Percentiles rank a stretch among this genome's conserved stretches.
phyloP scores from a whole-genome alignment of 2,888 invertebrate genomes.

The Unio pictorum region DNA sequence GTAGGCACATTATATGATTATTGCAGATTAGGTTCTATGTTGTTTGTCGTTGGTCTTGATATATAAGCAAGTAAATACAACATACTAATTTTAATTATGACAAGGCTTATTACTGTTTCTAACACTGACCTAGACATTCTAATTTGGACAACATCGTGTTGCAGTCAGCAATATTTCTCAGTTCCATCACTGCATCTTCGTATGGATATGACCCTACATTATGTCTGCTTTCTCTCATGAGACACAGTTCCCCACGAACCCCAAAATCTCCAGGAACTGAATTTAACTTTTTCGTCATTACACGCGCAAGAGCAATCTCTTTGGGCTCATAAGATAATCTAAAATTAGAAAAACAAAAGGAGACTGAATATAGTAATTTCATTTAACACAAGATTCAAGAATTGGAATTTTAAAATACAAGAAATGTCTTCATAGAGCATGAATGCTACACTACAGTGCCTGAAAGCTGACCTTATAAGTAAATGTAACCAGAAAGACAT shows the following conservation, averaged over 20 bases:
- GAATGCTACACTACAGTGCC: too few relatives aligned
- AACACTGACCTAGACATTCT: conserved; percentile 61
- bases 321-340: conserved; percentile 58
- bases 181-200: conserved; percentile 51
- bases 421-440: too few relatives aligned
- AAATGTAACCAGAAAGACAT: too few relatives aligned
- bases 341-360: conserved; percentile 1
- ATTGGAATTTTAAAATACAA: too few relatives aligned
- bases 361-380: not conserved
- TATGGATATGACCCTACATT: conserved; percentile 45
- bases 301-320: conserved; percentile 51
- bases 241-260: conserved; percentile 51
- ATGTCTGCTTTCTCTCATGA: conserved; percentile 18
- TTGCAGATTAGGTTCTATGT: too few relatives aligned
- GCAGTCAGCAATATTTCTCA: conserved; percentile 40
- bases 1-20: too few relatives aligned
- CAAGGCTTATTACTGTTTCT: not conserved
- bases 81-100: too few relatives aligned
- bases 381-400: too few relatives aligned
- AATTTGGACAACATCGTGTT: conserved; percentile 62
- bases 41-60: too few relatives aligned
- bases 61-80: too few relatives aligned
- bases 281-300: conserved; percentile 52
- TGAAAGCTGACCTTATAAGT: too few relatives aligned
- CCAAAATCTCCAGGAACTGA: conserved; percentile 44